These are phyloP conservation scores for Mus musculus DNA, from an alignment of 2,113 vertebrate genomes.

Conservation along the genomic window DNA sequence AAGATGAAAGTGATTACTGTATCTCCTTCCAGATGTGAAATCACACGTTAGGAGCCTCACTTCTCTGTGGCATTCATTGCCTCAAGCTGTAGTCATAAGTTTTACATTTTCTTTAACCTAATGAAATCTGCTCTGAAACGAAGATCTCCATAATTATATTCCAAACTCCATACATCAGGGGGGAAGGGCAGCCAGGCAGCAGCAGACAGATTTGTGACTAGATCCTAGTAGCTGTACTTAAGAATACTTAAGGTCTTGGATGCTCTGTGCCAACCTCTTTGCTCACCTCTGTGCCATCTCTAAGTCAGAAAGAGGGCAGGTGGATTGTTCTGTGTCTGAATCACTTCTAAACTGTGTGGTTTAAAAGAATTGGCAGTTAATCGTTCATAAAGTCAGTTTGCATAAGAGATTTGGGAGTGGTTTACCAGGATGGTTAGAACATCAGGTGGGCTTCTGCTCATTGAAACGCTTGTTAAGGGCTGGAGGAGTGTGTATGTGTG, in stretches of 20 bases:
- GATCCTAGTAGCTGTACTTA: background rate
- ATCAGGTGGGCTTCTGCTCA: background rate
- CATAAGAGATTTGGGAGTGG: background rate
- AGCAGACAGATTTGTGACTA: background rate
- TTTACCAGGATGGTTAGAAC: background rate
- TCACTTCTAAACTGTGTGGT: background rate
- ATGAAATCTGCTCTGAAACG: slow-evolving; percentile 72
- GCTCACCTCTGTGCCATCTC: background rate
- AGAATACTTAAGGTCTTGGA: background rate
- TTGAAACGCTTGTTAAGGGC: background rate
- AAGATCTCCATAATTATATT: slow-evolving; percentile 65
- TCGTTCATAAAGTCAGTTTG: background rate
- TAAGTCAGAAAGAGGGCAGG: background rate
- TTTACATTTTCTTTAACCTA: slow-evolving; percentile 77
- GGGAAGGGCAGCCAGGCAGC: background rate
- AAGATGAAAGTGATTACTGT: slow-evolving; percentile 76
- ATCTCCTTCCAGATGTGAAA: slow-evolving; percentile 64
- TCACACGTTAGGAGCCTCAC: slow-evolving; percentile 60
- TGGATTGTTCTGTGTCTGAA: background rate
- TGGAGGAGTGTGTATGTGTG: background rate
- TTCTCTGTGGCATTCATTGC: slow-evolving; percentile 65
- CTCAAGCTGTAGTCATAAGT: slow-evolving; percentile 62
- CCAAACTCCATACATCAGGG: slow-evolving; percentile 38
- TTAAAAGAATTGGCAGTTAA: background rate
- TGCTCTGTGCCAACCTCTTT: background rate